These are phyloP conservation scores for Neolamprologus variostigma DNA, from an alignment of 2,113 vertebrate genomes.

Conservation along the genomic window DNA sequence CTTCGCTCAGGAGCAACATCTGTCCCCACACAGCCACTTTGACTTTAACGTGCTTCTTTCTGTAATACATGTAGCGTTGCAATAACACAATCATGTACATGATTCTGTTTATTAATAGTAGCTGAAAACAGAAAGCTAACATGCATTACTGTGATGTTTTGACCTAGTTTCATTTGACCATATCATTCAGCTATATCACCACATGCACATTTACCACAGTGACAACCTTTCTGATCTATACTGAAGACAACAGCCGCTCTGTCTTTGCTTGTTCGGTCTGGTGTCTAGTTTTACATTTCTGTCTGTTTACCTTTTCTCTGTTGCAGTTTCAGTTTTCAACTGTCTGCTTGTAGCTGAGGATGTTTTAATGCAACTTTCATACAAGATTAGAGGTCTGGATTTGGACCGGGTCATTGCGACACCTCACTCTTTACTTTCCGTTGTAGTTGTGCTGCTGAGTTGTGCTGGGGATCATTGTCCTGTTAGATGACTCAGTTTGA, in stretches of 20 bases:
- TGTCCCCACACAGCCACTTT: not conserved
- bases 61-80: rapidly evolving
- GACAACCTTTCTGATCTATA: not conserved
- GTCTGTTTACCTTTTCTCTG: not conserved
- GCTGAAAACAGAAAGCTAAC: not conserved
- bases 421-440: not conserved
- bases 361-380: not conserved
- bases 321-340: not conserved
- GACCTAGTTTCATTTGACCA: not conserved
- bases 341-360: not conserved
- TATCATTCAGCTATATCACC: not conserved
- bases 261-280: rapidly evolving
- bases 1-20: not conserved
- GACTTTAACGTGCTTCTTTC: not conserved
- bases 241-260: not conserved
- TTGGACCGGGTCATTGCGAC: not conserved
- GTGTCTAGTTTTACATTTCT: not conserved
- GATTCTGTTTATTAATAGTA: not conserved
- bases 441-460: not conserved
- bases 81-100: rapidly evolving
- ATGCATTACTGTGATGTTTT: not conserved
- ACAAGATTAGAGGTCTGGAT: not conserved
- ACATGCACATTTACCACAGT: not conserved
- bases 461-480: not conserved
- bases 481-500: rapidly evolving